A percentile compares a stretch with the other conserved stretches of the same genome.
Conservation (phyloP, 2,797 vertebrate genomes). For the Toxotes lorentzi region DNA sequence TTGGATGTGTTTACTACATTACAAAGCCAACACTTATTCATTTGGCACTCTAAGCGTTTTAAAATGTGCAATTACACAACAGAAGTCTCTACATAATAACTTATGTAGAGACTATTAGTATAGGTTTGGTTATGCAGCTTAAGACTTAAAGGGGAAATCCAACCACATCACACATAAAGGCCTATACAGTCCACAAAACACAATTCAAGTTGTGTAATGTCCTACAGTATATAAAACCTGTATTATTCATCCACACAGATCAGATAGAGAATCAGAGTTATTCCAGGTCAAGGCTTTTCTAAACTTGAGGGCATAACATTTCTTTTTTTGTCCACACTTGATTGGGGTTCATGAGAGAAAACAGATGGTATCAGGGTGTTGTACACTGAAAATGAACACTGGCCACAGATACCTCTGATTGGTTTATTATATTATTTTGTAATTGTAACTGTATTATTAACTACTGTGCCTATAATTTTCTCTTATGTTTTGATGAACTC, state of each 20-base stretch:
- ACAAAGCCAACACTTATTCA: slow-evolving; percentile 8
- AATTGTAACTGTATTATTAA: background rate
- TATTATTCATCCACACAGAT: background rate
- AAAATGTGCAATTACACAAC: background rate
- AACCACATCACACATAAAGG: background rate
- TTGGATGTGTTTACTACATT: slow-evolving; percentile 11
- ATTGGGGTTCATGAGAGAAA: background rate
- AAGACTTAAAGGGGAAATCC: background rate
- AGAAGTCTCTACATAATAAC: background rate
- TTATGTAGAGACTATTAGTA: no score
- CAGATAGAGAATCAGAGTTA: background rate
- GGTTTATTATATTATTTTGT: background rate
- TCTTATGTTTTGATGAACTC: background rate
- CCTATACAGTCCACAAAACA: background rate
- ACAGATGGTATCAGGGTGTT: slow-evolving; percentile 3
- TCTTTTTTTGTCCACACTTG: background rate
- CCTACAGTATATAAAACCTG: background rate
- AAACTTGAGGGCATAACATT: background rate
- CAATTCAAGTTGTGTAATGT: no score
- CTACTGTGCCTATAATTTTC: background rate
- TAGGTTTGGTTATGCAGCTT: background rate
- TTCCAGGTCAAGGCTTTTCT: background rate
- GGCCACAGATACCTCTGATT: background rate
- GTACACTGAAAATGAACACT: background rate
- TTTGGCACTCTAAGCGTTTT: background rate